A percentile compares a stretch with the other conserved stretches of the same genome.
These are phyloP conservation scores for Heliopora coerulea DNA, from an alignment of 92 coral and sea anemone species.

Conservation along the genomic window DNA sequence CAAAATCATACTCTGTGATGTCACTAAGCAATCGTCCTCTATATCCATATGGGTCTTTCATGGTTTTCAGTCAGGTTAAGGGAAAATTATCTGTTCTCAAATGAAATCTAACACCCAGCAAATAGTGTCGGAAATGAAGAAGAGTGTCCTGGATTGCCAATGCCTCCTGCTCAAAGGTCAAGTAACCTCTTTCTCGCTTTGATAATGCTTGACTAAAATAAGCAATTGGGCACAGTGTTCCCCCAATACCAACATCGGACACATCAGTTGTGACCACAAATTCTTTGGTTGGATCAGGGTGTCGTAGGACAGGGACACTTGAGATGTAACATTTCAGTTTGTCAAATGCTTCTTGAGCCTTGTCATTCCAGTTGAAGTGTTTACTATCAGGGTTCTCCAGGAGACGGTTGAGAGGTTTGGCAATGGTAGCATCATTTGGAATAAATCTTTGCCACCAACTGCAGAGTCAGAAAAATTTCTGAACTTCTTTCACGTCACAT, in stretches of 20 bases:
- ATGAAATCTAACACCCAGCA: constrained; percentile 13
- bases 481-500: constrained; percentile 10
- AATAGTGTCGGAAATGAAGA: constrained; percentile 37
- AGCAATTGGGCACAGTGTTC: constrained; percentile 18
- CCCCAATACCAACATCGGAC: constrained; percentile 28
- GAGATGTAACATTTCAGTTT: too few species aligned
- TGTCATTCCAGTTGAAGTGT: constrained; percentile 13
- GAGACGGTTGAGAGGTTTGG: constrained; percentile 42
- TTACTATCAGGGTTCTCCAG: constrained; percentile 6
- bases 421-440: constrained; percentile 27
- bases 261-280: constrained; percentile 1
- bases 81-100: constrained; percentile 24
- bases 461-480: constrained; percentile 36
- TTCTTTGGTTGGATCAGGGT: constrained; percentile 4
- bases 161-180: constrained; percentile 26
- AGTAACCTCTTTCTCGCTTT: constrained; percentile 27
- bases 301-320: too few species aligned
- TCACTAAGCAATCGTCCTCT: background rate
- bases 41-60: background rate
- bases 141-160: constrained; percentile 41
- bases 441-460: constrained; percentile 47
- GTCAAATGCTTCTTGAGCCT: constrained; percentile 12
- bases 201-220: constrained; percentile 24
- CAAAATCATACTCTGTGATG: too few species aligned
- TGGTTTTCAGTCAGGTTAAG: constrained; percentile 2